Evolutionary conservation across 2,113 vertebrate species (phyloP).

Genomic region (Vulpes ferrilata): DNA sequence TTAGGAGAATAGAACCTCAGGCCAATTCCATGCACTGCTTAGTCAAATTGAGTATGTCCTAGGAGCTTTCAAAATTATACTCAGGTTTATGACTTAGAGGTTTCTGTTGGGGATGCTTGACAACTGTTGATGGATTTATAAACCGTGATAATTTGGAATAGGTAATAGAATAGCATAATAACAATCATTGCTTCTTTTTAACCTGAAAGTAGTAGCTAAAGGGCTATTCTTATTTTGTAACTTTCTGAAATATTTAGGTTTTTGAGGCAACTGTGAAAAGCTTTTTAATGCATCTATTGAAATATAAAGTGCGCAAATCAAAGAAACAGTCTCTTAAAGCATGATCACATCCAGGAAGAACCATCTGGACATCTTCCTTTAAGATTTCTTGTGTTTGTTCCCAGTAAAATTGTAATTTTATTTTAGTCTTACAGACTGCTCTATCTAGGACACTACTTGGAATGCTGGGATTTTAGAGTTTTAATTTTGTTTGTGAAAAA

Average conservation of each 20-base stretch:
- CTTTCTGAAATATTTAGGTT: slow-evolving; percentile 30
- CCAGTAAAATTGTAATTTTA: slow-evolving; percentile 19
- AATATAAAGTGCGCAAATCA: background rate
- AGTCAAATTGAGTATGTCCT: background rate
- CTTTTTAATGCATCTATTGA: background rate
- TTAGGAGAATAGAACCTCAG: background rate
- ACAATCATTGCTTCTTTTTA: background rate
- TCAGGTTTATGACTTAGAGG: background rate
- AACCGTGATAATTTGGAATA: background rate
- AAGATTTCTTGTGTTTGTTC: background rate
- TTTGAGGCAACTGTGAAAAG: background rate
- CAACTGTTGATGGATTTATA: background rate
- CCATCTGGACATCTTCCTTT: background rate
- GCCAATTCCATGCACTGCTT: background rate
- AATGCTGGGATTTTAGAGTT: background rate
- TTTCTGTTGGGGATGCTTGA: background rate
- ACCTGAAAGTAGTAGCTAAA: background rate
- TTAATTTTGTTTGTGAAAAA: background rate
- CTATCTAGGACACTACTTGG: background rate
- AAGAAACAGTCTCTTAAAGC: background rate
- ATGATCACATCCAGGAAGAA: background rate
- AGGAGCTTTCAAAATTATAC: background rate
- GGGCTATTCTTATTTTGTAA: background rate
- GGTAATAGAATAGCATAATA: background rate
- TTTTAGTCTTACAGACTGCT: background rate